phyloP scores from a whole-genome alignment of 30 jellyfish, hydroid and myxozoan species.

The Rhopilema esculentum region DNA sequence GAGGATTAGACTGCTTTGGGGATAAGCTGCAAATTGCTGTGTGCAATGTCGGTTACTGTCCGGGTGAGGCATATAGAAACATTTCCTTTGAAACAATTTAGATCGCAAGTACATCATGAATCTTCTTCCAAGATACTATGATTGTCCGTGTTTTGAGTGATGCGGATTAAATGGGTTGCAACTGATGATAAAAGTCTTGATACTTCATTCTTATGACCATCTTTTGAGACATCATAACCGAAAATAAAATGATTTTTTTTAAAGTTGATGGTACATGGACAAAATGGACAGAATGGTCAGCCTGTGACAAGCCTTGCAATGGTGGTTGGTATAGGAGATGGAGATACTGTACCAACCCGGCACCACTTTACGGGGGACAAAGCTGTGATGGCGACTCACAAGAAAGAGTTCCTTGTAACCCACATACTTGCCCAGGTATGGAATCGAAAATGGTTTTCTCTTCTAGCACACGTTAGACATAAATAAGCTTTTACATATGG shows the following conservation, averaged over 20 bases:
- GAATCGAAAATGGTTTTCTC: background rate
- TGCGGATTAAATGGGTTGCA: too few relatives aligned
- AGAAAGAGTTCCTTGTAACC: slow-evolving; percentile 46
- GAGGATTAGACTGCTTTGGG: slow-evolving; percentile 60
- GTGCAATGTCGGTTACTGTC: slow-evolving; percentile 37
- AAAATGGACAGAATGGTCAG: slow-evolving; percentile 78
- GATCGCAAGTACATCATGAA: background rate
- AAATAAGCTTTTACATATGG: background rate
- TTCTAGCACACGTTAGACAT: background rate
- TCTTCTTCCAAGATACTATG: background rate
- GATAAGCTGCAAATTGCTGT: background rate
- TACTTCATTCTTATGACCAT: too few relatives aligned
- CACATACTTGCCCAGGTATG: slow-evolving; percentile 68
- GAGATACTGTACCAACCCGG: slow-evolving; percentile 68
- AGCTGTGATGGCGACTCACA: slow-evolving; percentile 43
- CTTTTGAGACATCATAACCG: background rate
- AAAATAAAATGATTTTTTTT: background rate
- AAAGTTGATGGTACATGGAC: slow-evolving; percentile 80
- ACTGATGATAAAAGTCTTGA: too few relatives aligned
- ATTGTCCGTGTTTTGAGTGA: too few relatives aligned
- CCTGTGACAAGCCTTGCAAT: slow-evolving; percentile 84
- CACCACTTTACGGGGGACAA: slow-evolving; percentile 70
- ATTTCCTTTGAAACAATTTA: background rate
- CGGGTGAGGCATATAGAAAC: slow-evolving; percentile 29
- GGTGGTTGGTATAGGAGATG: slow-evolving; percentile 59